Conservation (phyloP, 2,113 vertebrate species). For the Rhegmatorhina hoffmannsi region DNA sequence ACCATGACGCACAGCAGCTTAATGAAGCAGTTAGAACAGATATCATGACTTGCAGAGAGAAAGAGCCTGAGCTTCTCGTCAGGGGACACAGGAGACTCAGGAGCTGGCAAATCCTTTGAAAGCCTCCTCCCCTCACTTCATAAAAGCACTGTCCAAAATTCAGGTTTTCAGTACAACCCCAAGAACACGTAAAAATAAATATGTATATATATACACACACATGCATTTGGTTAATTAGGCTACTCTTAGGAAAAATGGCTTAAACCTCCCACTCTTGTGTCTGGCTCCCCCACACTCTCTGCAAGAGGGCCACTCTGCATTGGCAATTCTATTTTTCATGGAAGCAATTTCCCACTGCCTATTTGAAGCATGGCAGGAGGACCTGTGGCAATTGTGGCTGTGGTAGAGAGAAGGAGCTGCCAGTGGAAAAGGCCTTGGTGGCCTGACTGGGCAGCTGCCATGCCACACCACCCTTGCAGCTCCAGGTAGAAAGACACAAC, state of each 20-base stretch:
- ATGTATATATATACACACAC: no score
- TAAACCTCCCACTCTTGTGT: neutral
- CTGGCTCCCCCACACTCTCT: fast-evolving
- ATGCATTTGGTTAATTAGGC: neutral
- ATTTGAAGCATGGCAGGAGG: fast-evolving
- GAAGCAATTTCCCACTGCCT: fast-evolving
- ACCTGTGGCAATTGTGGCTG: fast-evolving
- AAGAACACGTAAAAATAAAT: neutral
- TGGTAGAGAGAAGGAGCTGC: neutral
- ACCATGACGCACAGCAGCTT: neutral
- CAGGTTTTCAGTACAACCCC: neutral
- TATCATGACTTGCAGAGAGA: neutral
- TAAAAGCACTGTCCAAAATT: neutral
- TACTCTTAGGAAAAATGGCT: neutral
- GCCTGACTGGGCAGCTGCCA: fast-evolving
- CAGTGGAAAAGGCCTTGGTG: fast-evolving
- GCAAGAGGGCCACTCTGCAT: fast-evolving
- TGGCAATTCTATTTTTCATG: neutral
- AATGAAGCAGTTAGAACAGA: neutral
- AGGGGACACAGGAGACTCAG: neutral
- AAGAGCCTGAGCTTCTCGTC: fast-evolving
- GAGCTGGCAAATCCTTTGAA: neutral
- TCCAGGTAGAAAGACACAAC: neutral
- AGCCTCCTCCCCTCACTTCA: neutral
- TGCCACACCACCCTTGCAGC: fast-evolving